Evolutionary conservation across 2,113 vertebrate genomes (phyloP).

Genomic region (Bungarus multicinctus): DNA sequence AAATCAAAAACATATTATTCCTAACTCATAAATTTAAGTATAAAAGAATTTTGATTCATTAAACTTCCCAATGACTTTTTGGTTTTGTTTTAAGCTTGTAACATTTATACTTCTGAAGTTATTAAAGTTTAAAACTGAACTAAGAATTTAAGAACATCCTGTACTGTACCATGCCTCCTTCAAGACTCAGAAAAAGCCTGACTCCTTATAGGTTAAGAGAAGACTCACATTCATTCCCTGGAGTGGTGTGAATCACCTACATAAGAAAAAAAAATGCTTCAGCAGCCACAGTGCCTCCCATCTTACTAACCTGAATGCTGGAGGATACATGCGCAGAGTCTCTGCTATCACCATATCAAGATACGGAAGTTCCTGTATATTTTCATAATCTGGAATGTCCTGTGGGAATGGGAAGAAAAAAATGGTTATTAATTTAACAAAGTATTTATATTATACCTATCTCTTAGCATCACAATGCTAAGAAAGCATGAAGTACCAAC

Average conservation of each 20-base stretch:
- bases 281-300: conserved; percentile 15
- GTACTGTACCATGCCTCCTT: background rate
- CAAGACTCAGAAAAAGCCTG: background rate
- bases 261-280: conserved; percentile 26
- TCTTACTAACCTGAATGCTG: conserved; percentile 80
- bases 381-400: conserved; percentile 76
- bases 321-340: conserved; percentile 87
- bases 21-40: background rate
- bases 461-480: background rate
- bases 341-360: conserved; percentile 93
- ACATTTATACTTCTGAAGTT: background rate
- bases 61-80: background rate
- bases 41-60: background rate
- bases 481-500: background rate
- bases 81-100: background rate
- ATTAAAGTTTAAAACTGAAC: background rate
- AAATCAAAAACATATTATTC: background rate
- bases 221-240: conserved; percentile 6
- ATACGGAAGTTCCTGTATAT: conserved; percentile 85
- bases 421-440: background rate
- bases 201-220: background rate
- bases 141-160: background rate
- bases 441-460: background rate
- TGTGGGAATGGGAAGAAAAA: conserved; percentile 51
- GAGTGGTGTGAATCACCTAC: conserved; percentile 28